Percentiles rank a stretch among this genome's conserved stretches.
Evolutionary conservation across 2,888 invertebrate species (phyloP).

Genomic region (Lobophora halterata): DNA sequence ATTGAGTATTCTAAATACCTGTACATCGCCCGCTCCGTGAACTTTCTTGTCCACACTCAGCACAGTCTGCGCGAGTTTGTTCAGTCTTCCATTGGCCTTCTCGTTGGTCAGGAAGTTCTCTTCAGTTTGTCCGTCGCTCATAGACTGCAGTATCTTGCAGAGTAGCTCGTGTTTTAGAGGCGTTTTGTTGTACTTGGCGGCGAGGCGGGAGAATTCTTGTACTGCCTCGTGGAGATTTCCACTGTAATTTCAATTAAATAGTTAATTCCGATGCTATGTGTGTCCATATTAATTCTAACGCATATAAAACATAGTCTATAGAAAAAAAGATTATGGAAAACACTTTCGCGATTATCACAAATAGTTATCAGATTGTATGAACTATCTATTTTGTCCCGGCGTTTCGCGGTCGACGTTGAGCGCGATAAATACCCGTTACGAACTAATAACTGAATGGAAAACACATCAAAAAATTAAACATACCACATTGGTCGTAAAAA

Average conservation of each 20-base stretch:
- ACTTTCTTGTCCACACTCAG: slow-evolving; percentile 55
- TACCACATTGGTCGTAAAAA: too few species aligned
- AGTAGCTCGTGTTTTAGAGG: slow-evolving; percentile 84
- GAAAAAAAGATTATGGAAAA: too few species aligned
- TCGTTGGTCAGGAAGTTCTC: slow-evolving; percentile 55
- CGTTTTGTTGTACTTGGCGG: slow-evolving; percentile 78
- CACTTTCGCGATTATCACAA: too few species aligned
- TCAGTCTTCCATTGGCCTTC: slow-evolving; percentile 45
- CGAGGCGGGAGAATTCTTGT: slow-evolving; percentile 72
- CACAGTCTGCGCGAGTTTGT: slow-evolving; percentile 53
- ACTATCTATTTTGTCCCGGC: too few species aligned
- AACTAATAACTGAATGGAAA: too few species aligned
- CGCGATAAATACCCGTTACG: too few species aligned
- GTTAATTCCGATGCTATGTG: too few species aligned
- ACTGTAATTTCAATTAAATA: slow-evolving; percentile 47
- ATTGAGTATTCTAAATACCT: slow-evolving; percentile 45
- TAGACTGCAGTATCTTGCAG: slow-evolving; percentile 49
- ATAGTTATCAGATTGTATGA: too few species aligned
- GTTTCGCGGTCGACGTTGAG: too few species aligned
- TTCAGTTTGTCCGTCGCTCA: slow-evolving; percentile 59
- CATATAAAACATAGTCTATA: too few species aligned
- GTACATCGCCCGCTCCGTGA: slow-evolving; percentile 63
- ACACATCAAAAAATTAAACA: too few species aligned
- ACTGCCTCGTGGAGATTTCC: slow-evolving; percentile 76
- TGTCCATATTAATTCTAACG: too few species aligned